Percentiles rank a stretch among this genome's conserved stretches.
phyloP scores from a whole-genome alignment of 2,113 vertebrate genomes.

The Octodon degus region DNA sequence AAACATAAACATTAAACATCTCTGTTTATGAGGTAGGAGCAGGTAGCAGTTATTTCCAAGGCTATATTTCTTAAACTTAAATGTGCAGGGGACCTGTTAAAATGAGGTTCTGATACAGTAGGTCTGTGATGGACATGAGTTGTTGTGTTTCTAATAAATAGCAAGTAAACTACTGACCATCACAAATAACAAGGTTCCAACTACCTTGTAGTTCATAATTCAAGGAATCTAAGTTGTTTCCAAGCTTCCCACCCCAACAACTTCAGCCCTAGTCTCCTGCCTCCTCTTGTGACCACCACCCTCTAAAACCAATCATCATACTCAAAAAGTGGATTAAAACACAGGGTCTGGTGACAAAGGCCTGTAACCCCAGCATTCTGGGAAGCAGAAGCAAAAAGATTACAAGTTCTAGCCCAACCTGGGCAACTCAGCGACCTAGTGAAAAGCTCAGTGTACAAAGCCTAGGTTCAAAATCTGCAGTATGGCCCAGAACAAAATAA shows the following conservation, averaged over 20 bases:
- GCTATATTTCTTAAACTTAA: neutral
- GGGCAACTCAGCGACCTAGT: neutral
- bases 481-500: neutral
- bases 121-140: neutral
- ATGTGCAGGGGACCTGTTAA: neutral
- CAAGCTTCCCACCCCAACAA: neutral
- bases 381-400: neutral
- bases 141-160: neutral
- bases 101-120: slow-evolving; percentile 20
- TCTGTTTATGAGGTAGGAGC: neutral
- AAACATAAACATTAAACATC: slow-evolving; percentile 42
- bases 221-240: neutral
- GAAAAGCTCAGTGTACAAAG: neutral
- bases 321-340: neutral
- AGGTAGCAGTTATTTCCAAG: slow-evolving; percentile 1
- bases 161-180: neutral
- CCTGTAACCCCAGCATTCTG: neutral
- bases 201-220: neutral
- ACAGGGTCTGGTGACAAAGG: neutral
- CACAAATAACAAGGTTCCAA: neutral
- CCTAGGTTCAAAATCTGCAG: neutral
- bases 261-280: neutral
- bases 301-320: slow-evolving; percentile 5
- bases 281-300: neutral
- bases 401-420: neutral